Evolutionary conservation across 92 coral and sea anemone genomes (phyloP), one percentile per base, ranked within the genome.

Genomic region (Muricea muricata): DNA sequence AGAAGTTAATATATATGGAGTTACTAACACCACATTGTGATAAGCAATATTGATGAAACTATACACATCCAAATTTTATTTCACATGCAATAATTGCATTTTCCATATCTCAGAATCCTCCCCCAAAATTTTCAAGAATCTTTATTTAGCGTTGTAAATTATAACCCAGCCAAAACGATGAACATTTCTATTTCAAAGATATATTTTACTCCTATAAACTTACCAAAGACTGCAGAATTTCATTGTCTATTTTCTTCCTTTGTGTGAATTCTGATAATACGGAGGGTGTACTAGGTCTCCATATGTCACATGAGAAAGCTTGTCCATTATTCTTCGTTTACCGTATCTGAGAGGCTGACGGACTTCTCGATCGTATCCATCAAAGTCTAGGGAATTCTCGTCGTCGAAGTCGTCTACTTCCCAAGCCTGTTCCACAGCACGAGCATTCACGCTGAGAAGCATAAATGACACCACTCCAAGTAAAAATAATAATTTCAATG

Each of bases 261-360:
- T 23, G 3, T 17, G 23, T 52, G 15, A 9, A 31, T 52, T 75
- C 39, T 21, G 63, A 9, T 50, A 30, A 25, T 30, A 17, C 25
- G 2, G 33, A 6, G 80, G 80, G 8, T 29, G 57, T 20, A n/a
- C n/a, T n/a, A n/a, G n/a, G n/a, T n/a, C n/a, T n/a, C n/a, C n/a
- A n/a, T n/a, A n/a, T n/a, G n/a, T 10, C 23, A 29, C 25, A 29
- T 29, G n/a, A 24, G 26, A 73, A 24, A 10, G 56, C 56, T 23
- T 39, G 21, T 7, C 60, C n/a, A 24, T 4, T 1, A 17, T 1
- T 75, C 80, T 75, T 52, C 65, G 32, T 31, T 31, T 52, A 17
- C 65, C 65, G 31, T 75, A 75, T 11, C 65, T 25, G 12, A 75
- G 57, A 75, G 80, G 80, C 65, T 75, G 80, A 18, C 66, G 65